A percentile compares a stretch with the other conserved stretches of the same genome.
These are phyloP conservation scores for Amblyjoppa proteus DNA, from an alignment of 2,888 invertebrate genomes.

Conservation along the genomic window DNA sequence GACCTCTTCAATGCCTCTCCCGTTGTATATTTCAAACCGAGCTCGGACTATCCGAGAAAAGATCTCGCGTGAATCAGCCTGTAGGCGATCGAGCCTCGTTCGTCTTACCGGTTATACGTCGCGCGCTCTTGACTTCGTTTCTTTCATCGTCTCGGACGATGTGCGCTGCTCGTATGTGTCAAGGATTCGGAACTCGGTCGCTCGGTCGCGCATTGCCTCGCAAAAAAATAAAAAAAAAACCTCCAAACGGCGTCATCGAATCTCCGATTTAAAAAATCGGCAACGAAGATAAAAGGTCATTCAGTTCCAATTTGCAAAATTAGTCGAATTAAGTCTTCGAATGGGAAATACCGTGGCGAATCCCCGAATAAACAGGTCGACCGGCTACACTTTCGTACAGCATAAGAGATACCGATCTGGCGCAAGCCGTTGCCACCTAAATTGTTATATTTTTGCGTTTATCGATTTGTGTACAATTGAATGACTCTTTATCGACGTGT, in stretches of 20 bases:
- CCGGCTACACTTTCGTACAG: constrained; percentile 23
- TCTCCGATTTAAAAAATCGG: constrained; percentile 23
- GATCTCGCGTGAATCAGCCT: constrained; percentile 40
- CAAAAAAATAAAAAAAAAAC: constrained; percentile 37
- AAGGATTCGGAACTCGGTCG: constrained; percentile 79
- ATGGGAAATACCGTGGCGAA: constrained; percentile 14
- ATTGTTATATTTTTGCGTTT: constrained; percentile 18
- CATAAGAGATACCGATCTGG: constrained; percentile 31
- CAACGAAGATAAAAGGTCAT: background rate
- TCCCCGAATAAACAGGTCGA: constrained; percentile 38
- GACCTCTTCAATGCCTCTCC: background rate
- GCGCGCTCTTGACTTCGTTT: constrained; percentile 78
- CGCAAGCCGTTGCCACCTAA: constrained; percentile 54
- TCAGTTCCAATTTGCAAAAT: constrained; percentile 52
- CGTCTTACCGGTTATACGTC: constrained; percentile 54
- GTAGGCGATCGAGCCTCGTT: constrained; percentile 39
- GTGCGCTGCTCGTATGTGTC: constrained; percentile 66
- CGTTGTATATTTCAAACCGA: background rate
- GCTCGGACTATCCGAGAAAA: background rate
- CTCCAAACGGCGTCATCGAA: constrained; percentile 41
- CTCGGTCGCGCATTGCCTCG: constrained; percentile 35
- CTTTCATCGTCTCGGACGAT: constrained; percentile 49
- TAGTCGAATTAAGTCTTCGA: constrained; percentile 11
- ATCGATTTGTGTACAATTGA: constrained; percentile 43
- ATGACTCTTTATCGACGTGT: constrained; percentile 5